Base-by-base conservation (phyloP, 2,113 vertebrate species). In the Petaurus breviceps region DNA sequence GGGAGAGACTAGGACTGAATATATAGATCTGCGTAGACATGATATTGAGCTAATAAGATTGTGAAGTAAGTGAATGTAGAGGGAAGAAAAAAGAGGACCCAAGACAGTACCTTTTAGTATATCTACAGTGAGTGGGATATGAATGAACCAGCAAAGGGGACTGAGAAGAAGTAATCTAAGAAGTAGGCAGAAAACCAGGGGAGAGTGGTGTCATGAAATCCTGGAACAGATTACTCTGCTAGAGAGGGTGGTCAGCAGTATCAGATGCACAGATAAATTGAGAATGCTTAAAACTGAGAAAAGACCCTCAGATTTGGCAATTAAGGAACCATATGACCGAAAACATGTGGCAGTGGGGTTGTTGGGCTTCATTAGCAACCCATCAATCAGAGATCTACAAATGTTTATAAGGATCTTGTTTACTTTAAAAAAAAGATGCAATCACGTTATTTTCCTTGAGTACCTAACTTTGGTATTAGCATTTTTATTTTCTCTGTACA, bases 401-500 rank as follows among this genome's bases (percentile, higher is more conserved):
- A 16, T 77, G 61, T 77, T 77, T 77, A n/a, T 77, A 77, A 77
- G 37, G n/a, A 77, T 77, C 16, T 19, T 19, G 5, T n/a, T 77
- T 61, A 61, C 28, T 77, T 77, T n/a, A n/a, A 14, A n/a, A n/a
- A 53, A 54, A 57, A 57, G 55, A 68, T n/a, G 2, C 7, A 84
- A 3, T 8, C 19, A 5, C 16, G 43, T 84, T 84, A 43, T 84
- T 22, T 43, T 84, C 14, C n/a, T 43, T 84, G 68, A 84, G 51
- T 43, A 91, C 9, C 12, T 23, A 89, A 54, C 49, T 91, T 28
- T 55, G 53, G 49, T 61, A 90, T n/a, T 68, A 91, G 26, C 14
- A 92, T 57, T 92, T 28, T 50, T 37, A 50, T 91, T 94, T 92
- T 95, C 96, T 97, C 97, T 97, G 47, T 95, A 26, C 97, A 99